These are phyloP conservation scores for Leptinotarsa texana DNA, from an alignment of 1,140 invertebrate genomes.

Conservation along the genomic window DNA sequence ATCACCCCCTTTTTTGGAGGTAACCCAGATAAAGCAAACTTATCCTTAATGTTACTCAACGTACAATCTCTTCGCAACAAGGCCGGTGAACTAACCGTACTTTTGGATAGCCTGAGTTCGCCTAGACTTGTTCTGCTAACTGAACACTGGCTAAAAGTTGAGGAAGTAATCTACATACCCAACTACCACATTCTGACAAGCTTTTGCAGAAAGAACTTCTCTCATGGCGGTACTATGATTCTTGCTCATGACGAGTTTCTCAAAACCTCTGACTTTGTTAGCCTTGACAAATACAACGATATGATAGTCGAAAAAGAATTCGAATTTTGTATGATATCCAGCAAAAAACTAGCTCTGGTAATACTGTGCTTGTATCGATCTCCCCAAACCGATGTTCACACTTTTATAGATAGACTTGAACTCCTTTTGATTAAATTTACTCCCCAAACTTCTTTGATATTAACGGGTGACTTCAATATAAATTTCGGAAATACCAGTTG, in stretches of 20 bases:
- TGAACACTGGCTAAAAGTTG: slow-evolving; percentile 10
- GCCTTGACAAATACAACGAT: too few species aligned
- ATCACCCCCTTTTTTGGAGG: not conserved
- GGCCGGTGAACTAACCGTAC: not conserved
- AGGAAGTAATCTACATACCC: slow-evolving; percentile 1
- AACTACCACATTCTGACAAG: not conserved
- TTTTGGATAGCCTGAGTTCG: not conserved
- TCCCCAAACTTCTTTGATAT: not conserved
- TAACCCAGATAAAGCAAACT: not conserved
- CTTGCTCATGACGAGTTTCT: too few species aligned
- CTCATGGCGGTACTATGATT: too few species aligned
- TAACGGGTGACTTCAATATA: not conserved
- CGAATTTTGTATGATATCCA: too few species aligned
- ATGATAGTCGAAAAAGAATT: too few species aligned
- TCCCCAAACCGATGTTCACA: too few species aligned
- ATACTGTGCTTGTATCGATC: too few species aligned
- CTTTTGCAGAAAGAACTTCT: too few species aligned
- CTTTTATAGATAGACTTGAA: not conserved
- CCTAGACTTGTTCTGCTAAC: slow-evolving; percentile 3
- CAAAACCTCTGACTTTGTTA: too few species aligned
- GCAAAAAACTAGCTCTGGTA: too few species aligned
- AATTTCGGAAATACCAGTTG: not conserved
- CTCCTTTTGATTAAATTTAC: not conserved
- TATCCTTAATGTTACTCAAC: slow-evolving; percentile 15
- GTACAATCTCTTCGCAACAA: slow-evolving; percentile 7